Percentiles rank a stretch among this genome's conserved stretches.
Evolutionary conservation across 2,888 invertebrate genomes (phyloP).

Genomic region (Criorhina ranunculi): DNA sequence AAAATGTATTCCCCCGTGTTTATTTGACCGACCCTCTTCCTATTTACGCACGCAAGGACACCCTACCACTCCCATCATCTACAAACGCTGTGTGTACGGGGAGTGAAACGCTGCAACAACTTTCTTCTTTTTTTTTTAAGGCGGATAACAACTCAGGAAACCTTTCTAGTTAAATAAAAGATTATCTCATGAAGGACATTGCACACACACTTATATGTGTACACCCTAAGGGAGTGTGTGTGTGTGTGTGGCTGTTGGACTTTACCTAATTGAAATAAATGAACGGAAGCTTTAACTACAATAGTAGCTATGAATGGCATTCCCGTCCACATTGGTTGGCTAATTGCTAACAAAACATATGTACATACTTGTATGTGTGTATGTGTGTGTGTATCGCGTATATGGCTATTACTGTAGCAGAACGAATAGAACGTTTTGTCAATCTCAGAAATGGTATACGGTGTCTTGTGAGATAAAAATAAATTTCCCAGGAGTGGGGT

Average conservation of each 20-base stretch:
- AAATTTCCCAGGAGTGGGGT: conserved; percentile 48
- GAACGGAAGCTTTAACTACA: conserved; percentile 20
- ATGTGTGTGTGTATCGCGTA: background rate
- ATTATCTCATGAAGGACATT: conserved; percentile 18
- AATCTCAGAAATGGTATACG: conserved; percentile 40
- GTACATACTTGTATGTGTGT: background rate
- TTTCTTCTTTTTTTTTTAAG: conserved; percentile 9
- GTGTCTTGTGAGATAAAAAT: conserved; percentile 45
- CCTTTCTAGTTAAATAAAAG: conserved; percentile 50
- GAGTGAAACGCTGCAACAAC: background rate
- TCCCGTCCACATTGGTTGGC: conserved; percentile 15
- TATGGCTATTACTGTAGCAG: no score
- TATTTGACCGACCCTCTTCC: background rate
- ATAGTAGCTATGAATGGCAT: conserved; percentile 4
- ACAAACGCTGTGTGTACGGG: background rate
- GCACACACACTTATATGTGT: background rate
- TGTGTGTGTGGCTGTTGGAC: conserved; percentile 15
- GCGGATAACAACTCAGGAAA: conserved; percentile 27
- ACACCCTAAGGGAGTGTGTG: background rate
- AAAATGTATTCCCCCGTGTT: conserved; percentile 1
- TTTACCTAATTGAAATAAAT: conserved; percentile 53
- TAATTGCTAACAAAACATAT: conserved; percentile 34
- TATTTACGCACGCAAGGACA: conserved; percentile 11
- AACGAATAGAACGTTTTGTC: background rate
- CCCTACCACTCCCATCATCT: background rate